A percentile compares a stretch with the other conserved stretches of the same genome.
Evolutionary conservation across 2,113 vertebrate species (phyloP).

Genomic region (Diphyllodes magnificus): DNA sequence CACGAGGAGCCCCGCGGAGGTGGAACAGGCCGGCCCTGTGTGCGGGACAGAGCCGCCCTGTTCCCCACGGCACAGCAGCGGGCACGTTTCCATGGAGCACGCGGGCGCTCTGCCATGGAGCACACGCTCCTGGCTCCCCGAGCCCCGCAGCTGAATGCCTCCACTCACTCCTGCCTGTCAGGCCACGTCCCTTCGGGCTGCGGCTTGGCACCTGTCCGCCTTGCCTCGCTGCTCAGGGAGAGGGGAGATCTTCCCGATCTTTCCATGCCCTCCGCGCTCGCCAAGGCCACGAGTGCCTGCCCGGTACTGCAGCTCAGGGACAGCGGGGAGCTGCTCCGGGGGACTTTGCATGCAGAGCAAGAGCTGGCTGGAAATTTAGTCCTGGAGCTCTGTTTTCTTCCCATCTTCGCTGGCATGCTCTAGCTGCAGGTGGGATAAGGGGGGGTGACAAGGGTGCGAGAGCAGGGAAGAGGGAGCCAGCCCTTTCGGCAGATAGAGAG

Average conservation of each 20-base stretch:
- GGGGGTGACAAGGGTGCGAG: fast-evolving
- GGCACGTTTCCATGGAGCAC: neutral
- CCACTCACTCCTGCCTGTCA: neutral
- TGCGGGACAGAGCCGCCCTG: neutral
- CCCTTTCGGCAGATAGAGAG: neutral
- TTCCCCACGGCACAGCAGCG: neutral
- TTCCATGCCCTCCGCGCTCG: fast-evolving
- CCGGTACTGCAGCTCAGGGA: neutral
- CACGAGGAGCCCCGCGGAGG: fast-evolving
- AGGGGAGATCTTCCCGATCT: neutral
- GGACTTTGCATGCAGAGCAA: neutral
- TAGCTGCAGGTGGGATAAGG: conserved; percentile 15
- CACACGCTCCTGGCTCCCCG: neutral
- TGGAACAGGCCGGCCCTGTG: neutral
- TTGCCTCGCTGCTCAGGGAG: neutral
- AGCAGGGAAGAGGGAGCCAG: neutral
- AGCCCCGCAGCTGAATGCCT: neutral
- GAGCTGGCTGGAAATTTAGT: neutral
- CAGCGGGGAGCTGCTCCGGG: neutral
- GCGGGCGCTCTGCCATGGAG: neutral
- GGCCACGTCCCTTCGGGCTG: fast-evolving
- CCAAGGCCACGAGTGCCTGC: neutral
- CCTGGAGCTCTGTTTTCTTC: neutral
- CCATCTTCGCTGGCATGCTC: neutral
- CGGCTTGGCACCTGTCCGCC: neutral